phyloP scores from a whole-genome alignment of 2,113 vertebrate genomes.

The Centropus unirufus region DNA sequence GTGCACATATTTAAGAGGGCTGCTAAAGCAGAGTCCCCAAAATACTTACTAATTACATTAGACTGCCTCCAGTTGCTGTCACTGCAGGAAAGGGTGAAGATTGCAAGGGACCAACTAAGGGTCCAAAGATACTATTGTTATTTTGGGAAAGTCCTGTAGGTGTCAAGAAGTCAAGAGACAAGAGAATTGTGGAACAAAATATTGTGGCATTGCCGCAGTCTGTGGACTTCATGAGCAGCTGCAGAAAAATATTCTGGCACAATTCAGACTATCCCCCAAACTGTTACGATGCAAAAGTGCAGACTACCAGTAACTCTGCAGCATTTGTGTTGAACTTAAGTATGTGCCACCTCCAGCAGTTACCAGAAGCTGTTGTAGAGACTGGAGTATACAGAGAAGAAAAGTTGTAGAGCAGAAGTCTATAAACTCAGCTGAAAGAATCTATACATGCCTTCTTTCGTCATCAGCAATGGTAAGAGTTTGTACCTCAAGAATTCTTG shows the following conservation, averaged over 20 bases:
- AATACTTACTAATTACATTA: slow-evolving; percentile 54
- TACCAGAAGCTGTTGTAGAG: background rate
- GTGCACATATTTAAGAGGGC: slow-evolving; percentile 33
- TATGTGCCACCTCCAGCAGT: background rate
- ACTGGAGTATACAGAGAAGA: background rate
- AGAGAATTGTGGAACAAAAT: background rate
- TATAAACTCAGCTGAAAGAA: background rate
- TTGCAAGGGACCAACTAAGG: background rate
- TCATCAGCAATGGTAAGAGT: background rate
- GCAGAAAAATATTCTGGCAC: background rate
- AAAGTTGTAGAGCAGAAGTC: background rate
- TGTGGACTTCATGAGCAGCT: background rate
- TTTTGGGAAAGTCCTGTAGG: background rate
- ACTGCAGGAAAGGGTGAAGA: slow-evolving; percentile 13
- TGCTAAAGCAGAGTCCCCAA: slow-evolving; percentile 40
- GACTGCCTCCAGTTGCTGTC: slow-evolving; percentile 23
- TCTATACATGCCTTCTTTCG: accelerated
- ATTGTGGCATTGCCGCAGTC: background rate
- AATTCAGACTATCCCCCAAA: background rate
- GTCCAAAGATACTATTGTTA: background rate
- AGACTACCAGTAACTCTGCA: background rate
- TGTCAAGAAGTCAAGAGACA: background rate
- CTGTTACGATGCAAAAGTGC: background rate
- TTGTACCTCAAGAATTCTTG: background rate
- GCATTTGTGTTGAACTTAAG: background rate